Conservation (phyloP, 2,113 vertebrate species). For the Oncorhynchus clarkii region DNA sequence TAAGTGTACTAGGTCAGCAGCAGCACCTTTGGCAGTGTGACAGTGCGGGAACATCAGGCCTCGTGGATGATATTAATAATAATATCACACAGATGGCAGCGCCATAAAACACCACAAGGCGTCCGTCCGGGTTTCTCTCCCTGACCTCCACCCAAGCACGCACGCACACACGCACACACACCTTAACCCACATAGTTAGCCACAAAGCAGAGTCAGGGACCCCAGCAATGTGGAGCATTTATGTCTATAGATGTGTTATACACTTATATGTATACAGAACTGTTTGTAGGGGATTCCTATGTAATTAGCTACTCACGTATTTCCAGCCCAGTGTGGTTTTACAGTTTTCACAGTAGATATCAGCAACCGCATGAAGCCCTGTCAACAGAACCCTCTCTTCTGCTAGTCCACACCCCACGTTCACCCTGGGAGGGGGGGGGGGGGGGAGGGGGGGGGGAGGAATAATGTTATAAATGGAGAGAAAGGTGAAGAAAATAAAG, state of each 20-base stretch:
- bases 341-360: slow-evolving; percentile 80
- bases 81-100: slow-evolving; percentile 57
- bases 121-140: not conserved
- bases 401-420: slow-evolving; percentile 77
- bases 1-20: slow-evolving; percentile 7
- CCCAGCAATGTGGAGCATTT: not conserved
- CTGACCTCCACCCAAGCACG: not conserved
- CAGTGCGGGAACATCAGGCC: slow-evolving; percentile 11
- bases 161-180: too few species aligned
- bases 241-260: not conserved
- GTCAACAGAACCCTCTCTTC: slow-evolving; percentile 77
- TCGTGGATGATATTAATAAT: slow-evolving; percentile 25
- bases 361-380: slow-evolving; percentile 77
- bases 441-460: not conserved
- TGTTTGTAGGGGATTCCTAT: not conserved
- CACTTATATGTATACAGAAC: too few species aligned
- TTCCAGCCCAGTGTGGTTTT: slow-evolving; percentile 80
- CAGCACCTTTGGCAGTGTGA: slow-evolving; percentile 7
- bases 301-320: slow-evolving; percentile 52
- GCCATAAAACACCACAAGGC: not conserved
- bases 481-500: not conserved
- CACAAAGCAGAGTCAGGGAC: not conserved
- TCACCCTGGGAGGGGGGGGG: slow-evolving; percentile 55
- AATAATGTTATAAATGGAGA: not conserved
- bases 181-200: not conserved